These are phyloP conservation scores for Notospermus geniculatus DNA, from an alignment of 1,140 invertebrate genomes.

Conservation along the genomic window DNA sequence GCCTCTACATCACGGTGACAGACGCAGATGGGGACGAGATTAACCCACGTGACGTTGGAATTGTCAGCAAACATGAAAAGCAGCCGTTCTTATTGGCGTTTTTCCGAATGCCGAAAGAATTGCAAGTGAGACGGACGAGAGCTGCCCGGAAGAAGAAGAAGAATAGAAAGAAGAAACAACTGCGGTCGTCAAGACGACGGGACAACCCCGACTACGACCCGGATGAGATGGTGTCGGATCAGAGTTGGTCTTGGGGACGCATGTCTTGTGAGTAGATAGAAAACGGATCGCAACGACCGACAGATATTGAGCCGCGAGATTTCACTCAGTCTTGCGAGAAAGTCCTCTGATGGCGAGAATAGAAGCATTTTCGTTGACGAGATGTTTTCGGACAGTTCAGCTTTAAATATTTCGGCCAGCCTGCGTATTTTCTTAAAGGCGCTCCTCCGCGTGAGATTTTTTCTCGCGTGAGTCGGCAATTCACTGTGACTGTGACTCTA, in stretches of 20 bases:
- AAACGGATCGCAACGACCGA: too few relatives aligned
- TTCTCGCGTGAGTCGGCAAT: too few relatives aligned
- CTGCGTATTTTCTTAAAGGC: too few relatives aligned
- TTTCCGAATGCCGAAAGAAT: slow-evolving; percentile 39
- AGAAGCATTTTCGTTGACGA: too few relatives aligned
- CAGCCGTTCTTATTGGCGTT: slow-evolving; percentile 64
- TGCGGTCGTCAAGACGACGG: slow-evolving; percentile 17
- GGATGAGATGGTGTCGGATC: slow-evolving; percentile 20
- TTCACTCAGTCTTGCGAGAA: too few relatives aligned
- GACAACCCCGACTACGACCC: slow-evolving; percentile 28
- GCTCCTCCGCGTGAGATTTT: too few relatives aligned
- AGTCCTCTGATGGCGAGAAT: too few relatives aligned
- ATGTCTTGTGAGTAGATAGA: slow-evolving; percentile 1
- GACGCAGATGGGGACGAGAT: slow-evolving; percentile 66
- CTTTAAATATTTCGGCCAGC: too few relatives aligned
- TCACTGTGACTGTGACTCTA: too few relatives aligned
- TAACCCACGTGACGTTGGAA: slow-evolving; percentile 77
- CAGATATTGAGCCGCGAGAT: too few relatives aligned
- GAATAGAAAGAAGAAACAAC: slow-evolving; percentile 14
- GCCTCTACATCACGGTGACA: slow-evolving; percentile 64
- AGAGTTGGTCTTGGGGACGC: slow-evolving; percentile 7
- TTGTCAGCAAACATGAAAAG: slow-evolving; percentile 76
- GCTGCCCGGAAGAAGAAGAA: slow-evolving; percentile 17
- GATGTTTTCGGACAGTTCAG: too few relatives aligned
- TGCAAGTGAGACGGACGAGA: slow-evolving; percentile 32